Evolutionary conservation across 2,888 invertebrate species (phyloP).

Genomic region (Cotesia congregata): DNA sequence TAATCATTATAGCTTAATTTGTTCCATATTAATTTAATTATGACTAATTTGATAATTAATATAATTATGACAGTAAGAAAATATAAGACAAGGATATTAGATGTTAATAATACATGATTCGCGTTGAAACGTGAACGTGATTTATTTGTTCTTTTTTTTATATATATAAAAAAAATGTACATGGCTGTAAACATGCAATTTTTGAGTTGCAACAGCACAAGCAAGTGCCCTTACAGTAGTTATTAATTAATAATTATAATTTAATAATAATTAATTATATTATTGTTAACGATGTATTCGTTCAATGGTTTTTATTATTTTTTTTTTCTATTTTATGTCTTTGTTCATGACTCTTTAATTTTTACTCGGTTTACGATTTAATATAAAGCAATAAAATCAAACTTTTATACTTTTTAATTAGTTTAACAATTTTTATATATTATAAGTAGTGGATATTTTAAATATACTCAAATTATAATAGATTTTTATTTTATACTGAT

Average conservation of each 20-base stretch:
- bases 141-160: slow-evolving; percentile 57
- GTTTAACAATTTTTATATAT: slow-evolving; percentile 19
- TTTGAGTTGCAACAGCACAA: slow-evolving; percentile 67
- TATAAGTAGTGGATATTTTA: neutral
- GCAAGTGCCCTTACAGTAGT: slow-evolving; percentile 64
- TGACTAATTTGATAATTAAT: neutral
- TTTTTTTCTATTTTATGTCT: slow-evolving; percentile 48
- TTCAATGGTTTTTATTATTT: slow-evolving; percentile 50
- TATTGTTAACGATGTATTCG: slow-evolving; percentile 58
- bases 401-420: neutral
- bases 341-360: slow-evolving; percentile 54
- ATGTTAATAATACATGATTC: slow-evolving; percentile 39
- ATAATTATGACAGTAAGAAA: slow-evolving; percentile 6
- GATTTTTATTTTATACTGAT: slow-evolving; percentile 10
- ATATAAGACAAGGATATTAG: slow-evolving; percentile 26
- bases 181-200: slow-evolving; percentile 67
- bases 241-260: slow-evolving; percentile 55
- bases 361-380: slow-evolving; percentile 52
- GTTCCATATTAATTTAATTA: slow-evolving; percentile 12
- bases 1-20: slow-evolving; percentile 13
- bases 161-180: slow-evolving; percentile 63
- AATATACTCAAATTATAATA: neutral
- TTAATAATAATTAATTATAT: slow-evolving; percentile 57
- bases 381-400: neutral
- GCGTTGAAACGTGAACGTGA: slow-evolving; percentile 46